phyloP scores from a whole-genome alignment of 2,888 invertebrate genomes.

The Eueremaeus valkanovi region DNA sequence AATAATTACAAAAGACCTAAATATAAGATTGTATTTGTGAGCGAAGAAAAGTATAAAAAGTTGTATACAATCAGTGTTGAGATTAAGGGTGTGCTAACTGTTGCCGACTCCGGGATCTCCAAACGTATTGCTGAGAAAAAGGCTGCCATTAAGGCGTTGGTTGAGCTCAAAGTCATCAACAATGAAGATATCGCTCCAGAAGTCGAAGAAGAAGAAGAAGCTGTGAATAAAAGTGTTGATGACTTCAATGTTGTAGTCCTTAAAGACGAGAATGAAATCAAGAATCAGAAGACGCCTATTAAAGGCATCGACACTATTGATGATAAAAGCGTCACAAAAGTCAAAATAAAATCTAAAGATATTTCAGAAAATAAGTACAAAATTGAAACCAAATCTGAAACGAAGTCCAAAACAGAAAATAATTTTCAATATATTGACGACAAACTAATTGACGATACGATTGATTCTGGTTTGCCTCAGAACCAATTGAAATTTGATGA shows the following conservation, averaged over 20 bases:
- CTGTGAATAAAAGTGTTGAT: not conserved
- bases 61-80: not conserved
- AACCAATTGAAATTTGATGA: not conserved
- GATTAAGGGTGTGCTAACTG: not conserved
- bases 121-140: conserved; percentile 10
- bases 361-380: not conserved
- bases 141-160: not conserved
- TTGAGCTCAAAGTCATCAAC: conserved; percentile 2
- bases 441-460: not conserved
- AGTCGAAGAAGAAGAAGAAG: not conserved
- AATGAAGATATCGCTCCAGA: not conserved
- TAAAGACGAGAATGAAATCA: not conserved
- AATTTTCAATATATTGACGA: not conserved
- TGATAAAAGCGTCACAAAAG: too few relatives aligned
- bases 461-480: not conserved
- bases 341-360: not conserved
- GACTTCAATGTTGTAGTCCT: not conserved
- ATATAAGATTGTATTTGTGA: not conserved
- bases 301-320: too few relatives aligned
- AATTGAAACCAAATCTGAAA: not conserved
- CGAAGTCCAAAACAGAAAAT: not conserved
- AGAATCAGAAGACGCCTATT: not conserved
- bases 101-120: not conserved
- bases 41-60: not conserved
- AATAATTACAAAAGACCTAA: not conserved